phyloP scores from a whole-genome alignment of 1,140 invertebrate genomes.

The Drosophila sturtevanti region DNA sequence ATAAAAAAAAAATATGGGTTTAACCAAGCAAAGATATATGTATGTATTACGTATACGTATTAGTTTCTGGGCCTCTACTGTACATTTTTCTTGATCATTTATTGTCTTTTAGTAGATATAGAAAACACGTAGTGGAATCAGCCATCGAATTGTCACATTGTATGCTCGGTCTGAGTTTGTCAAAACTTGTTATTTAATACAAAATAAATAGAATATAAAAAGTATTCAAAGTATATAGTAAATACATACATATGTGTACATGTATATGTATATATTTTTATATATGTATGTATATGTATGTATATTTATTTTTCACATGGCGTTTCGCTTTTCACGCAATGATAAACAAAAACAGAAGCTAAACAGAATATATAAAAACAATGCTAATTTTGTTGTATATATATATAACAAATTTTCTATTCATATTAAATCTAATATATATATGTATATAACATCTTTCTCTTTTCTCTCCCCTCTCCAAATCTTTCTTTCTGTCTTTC shows the following conservation, averaged over 20 bases:
- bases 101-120: conserved; percentile 7
- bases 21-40: neutral
- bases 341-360: conserved; percentile 44
- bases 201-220: conserved; percentile 35
- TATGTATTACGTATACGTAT: too few species aligned
- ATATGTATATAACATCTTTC: conserved; percentile 2
- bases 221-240: neutral
- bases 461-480: conserved; percentile 82
- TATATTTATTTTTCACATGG: conserved; percentile 72
- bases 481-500: conserved; percentile 78
- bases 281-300: conserved; percentile 5
- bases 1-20: too few species aligned
- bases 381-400: conserved; percentile 59
- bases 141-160: conserved; percentile 8
- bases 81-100: neutral
- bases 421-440: conserved; percentile 76
- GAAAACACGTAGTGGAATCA: neutral
- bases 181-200: conserved; percentile 47
- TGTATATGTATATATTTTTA: too few species aligned
- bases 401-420: conserved; percentile 53
- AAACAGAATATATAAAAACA: conserved; percentile 32
- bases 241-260: too few species aligned
- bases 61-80: neutral
- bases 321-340: conserved; percentile 39
- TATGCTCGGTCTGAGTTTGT: conserved; percentile 8